These are phyloP conservation scores for Anolis carolinensis DNA, from an alignment of 2,113 vertebrate species.

Conservation along the genomic window DNA sequence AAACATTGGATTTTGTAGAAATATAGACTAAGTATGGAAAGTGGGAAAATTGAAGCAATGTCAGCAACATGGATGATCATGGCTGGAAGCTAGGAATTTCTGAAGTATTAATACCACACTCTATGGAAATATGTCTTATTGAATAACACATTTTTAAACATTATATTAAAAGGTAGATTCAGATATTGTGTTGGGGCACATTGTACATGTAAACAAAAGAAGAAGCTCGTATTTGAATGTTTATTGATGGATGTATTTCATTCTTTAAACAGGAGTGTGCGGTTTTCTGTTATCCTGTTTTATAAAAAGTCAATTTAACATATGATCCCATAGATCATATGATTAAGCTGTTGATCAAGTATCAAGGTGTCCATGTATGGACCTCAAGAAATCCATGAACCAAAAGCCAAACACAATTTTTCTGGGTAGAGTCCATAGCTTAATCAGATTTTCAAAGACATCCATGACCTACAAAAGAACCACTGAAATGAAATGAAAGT, in stretches of 20 bases:
- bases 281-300: too few species aligned
- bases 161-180: neutral
- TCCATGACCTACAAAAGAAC: too few species aligned
- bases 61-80: neutral
- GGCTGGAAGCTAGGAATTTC: neutral
- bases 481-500: neutral
- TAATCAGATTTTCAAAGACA: too few species aligned
- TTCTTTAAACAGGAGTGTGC: too few species aligned
- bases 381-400: too few species aligned
- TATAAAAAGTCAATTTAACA: neutral
- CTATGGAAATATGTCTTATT: neutral
- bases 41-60: neutral
- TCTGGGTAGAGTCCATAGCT: too few species aligned
- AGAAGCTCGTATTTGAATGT: too few species aligned
- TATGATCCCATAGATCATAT: neutral
- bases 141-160: neutral
- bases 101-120: neutral
- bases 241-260: too few species aligned
- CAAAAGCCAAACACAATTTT: too few species aligned
- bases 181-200: neutral
- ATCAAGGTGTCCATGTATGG: too few species aligned
- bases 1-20: constrained; percentile 39
- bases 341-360: too few species aligned
- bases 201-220: too few species aligned
- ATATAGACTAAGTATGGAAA: neutral